Percentiles rank a stretch among this genome's conserved stretches.
phyloP scores from a whole-genome alignment of 2,113 vertebrate species.

The Thinocorus orbignyianus region DNA sequence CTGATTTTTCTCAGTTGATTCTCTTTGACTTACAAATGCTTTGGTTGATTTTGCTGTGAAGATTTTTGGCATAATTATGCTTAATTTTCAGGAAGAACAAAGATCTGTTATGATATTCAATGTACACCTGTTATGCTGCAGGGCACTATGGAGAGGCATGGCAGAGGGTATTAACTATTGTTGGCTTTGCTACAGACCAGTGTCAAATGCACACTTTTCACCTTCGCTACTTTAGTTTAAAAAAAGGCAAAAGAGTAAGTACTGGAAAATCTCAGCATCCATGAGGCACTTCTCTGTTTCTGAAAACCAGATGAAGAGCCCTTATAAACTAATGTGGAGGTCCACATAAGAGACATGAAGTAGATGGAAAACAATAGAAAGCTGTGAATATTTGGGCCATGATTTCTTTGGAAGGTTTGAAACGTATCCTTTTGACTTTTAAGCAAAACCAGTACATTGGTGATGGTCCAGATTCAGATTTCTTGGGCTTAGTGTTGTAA shows the following conservation, averaged over 20 bases:
- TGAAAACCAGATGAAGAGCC: neutral
- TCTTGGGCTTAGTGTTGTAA: neutral
- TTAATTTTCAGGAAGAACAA: neutral
- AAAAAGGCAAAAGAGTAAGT: neutral
- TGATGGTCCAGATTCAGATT: neutral
- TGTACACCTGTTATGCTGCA: neutral
- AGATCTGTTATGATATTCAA: neutral
- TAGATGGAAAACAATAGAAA: neutral
- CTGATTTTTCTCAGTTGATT: neutral
- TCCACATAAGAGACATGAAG: neutral
- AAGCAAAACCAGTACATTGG: neutral
- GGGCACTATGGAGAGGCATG: neutral
- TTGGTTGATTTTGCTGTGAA: neutral
- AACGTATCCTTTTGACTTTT: neutral
- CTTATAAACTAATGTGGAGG: neutral
- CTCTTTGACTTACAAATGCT: neutral
- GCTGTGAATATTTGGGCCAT: neutral
- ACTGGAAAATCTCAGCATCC: neutral
- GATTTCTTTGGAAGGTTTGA: neutral
- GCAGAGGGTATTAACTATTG: neutral
- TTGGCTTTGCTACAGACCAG: neutral
- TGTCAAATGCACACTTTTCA: neutral
- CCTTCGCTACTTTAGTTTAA: neutral
- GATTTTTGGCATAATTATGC: neutral
- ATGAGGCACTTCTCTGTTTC: neutral